Percentiles rank a stretch among this genome's conserved stretches.
Evolutionary conservation across 2,888 invertebrate genomes (phyloP).

Genomic region (Ectobius pallidus): DNA sequence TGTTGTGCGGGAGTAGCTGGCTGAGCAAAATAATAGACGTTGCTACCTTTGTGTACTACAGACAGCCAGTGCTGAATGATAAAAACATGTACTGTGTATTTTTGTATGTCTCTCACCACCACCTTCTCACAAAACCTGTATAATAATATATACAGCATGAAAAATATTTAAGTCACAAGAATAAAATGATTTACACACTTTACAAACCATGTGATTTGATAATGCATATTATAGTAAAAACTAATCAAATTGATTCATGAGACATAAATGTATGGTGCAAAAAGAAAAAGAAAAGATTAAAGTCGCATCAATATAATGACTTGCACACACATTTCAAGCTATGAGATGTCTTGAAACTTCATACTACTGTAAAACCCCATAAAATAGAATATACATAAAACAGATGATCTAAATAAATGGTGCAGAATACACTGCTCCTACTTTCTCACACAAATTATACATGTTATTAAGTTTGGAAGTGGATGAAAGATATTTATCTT

Average conservation of each 20-base stretch:
- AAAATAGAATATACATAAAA: no score
- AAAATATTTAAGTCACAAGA: neutral
- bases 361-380: no score
- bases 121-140: constrained; percentile 41
- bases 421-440: no score
- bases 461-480: no score
- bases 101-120: constrained; percentile 40
- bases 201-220: neutral
- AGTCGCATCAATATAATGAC: no score
- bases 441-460: no score
- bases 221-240: neutral
- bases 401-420: no score
- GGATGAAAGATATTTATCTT: no score
- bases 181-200: neutral
- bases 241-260: neutral
- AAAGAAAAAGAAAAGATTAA: no score
- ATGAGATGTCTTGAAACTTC: no score
- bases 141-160: neutral
- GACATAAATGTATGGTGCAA: neutral
- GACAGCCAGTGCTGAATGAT: constrained; percentile 44
- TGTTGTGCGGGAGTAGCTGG: neutral
- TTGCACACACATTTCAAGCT: no score
- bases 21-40: neutral
- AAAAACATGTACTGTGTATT: constrained; percentile 37
- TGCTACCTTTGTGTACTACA: neutral